These are phyloP conservation scores for Falco columbarius DNA, from an alignment of 2,797 vertebrate genomes.

Conservation along the genomic window DNA sequence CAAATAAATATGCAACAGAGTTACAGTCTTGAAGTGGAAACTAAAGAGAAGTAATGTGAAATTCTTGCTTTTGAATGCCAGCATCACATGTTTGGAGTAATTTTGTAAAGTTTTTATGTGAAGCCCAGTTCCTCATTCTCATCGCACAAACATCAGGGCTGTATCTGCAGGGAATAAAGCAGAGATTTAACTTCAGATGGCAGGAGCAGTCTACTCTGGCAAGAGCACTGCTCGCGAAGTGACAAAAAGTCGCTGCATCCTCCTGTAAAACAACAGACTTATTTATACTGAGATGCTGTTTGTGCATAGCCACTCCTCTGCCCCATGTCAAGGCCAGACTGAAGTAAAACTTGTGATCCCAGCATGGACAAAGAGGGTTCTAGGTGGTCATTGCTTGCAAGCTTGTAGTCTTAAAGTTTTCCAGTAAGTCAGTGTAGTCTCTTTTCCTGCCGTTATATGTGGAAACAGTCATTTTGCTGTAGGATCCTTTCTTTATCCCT, in stretches of 20 bases:
- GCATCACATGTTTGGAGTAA: neutral
- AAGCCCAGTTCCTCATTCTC: neutral
- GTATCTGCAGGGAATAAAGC: neutral
- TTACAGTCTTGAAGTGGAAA: neutral
- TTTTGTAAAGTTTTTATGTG: neutral
- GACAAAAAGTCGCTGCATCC: neutral
- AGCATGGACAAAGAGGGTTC: neutral
- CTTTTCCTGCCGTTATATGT: neutral
- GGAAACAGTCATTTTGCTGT: neutral
- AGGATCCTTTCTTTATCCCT: neutral
- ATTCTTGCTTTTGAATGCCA: neutral
- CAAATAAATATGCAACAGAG: neutral
- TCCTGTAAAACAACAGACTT: neutral
- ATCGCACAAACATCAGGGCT: neutral
- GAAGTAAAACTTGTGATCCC: neutral
- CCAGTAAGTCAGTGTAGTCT: rapidly evolving
- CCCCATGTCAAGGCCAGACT: neutral
- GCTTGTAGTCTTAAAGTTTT: neutral
- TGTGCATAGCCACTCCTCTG: neutral
- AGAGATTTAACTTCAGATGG: neutral
- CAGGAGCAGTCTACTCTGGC: neutral
- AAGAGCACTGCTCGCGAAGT: neutral
- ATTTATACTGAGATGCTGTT: neutral
- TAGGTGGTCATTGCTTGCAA: neutral
- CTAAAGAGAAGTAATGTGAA: neutral